These are phyloP conservation scores for Agrypnia vestita DNA, from an alignment of 1,140 invertebrate species.

Conservation along the genomic window DNA sequence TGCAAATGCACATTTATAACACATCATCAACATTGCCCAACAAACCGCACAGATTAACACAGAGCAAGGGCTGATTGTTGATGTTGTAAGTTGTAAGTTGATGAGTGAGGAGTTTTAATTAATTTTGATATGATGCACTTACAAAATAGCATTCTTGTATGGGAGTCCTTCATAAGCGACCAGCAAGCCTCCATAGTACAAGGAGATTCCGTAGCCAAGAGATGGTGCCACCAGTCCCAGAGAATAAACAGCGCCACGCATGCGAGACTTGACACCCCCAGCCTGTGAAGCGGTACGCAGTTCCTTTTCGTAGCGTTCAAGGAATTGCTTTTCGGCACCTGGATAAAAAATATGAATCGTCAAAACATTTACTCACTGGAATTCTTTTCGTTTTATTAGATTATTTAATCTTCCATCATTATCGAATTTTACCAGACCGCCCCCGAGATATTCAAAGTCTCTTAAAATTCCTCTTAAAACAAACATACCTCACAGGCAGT, in stretches of 20 bases:
- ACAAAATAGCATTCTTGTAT: conserved; percentile 85
- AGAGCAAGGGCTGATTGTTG: too few species aligned
- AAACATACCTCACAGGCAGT: too few species aligned
- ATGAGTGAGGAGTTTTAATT: neutral
- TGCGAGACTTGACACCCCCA: conserved; percentile 75
- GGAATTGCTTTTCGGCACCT: conserved; percentile 74
- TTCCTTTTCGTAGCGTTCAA: conserved; percentile 72
- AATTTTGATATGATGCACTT: conserved; percentile 59
- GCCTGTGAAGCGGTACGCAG: conserved; percentile 71
- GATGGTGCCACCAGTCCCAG: conserved; percentile 82
- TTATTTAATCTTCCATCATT: too few species aligned
- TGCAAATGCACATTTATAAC: too few species aligned
- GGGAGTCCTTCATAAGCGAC: conserved; percentile 76
- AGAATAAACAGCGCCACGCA: conserved; percentile 80
- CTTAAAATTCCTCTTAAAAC: too few species aligned
- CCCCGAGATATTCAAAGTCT: too few species aligned
- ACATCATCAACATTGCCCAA: too few species aligned
- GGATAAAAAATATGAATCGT: conserved; percentile 8
- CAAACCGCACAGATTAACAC: too few species aligned
- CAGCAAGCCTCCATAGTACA: conserved; percentile 83
- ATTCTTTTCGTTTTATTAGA: too few species aligned
- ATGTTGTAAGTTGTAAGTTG: too few species aligned
- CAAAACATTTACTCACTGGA: neutral
- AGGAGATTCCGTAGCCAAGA: conserved; percentile 82
- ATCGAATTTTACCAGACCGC: too few species aligned